Evolutionary conservation across 1,140 invertebrate genomes (phyloP).

Genomic region (Cotesia chilonis): DNA sequence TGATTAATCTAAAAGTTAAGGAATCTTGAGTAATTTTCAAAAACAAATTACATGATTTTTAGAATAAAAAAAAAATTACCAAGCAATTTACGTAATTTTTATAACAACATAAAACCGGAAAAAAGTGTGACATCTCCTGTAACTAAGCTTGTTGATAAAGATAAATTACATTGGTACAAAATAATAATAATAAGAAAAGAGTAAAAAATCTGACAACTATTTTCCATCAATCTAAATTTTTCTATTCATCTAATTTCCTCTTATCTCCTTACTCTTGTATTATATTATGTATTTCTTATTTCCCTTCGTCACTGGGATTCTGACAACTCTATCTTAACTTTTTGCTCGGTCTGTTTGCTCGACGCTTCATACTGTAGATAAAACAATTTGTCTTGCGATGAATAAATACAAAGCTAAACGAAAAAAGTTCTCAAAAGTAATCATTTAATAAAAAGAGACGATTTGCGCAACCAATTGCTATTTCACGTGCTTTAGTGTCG

Average conservation of each 20-base stretch:
- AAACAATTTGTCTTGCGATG: constrained; percentile 14
- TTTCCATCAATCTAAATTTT: constrained; percentile 6
- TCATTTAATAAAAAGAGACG: background rate
- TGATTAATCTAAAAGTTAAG: no score
- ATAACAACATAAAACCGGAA: background rate
- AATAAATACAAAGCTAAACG: background rate
- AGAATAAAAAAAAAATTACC: no score
- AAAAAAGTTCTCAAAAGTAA: no score
- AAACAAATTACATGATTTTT: no score
- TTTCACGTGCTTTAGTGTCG: constrained; percentile 14
- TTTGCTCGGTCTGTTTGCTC: constrained; percentile 1
- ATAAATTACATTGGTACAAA: constrained; percentile 29
- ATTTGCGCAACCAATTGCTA: constrained; percentile 18
- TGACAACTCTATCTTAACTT: constrained; percentile 15
- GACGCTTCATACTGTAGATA: background rate
- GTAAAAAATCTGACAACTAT: constrained; percentile 20
- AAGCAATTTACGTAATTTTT: no score
- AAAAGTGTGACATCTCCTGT: constrained; percentile 5
- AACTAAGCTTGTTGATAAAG: constrained; percentile 4
- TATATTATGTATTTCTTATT: background rate
- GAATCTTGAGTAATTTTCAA: no score
- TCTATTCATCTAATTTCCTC: constrained; percentile 11
- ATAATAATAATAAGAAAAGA: background rate
- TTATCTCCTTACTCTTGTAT: background rate
- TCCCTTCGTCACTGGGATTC: constrained; percentile 4